Base-by-base conservation (phyloP, 2,888 invertebrate genomes). In the Stegana nigrithorax region DNA sequence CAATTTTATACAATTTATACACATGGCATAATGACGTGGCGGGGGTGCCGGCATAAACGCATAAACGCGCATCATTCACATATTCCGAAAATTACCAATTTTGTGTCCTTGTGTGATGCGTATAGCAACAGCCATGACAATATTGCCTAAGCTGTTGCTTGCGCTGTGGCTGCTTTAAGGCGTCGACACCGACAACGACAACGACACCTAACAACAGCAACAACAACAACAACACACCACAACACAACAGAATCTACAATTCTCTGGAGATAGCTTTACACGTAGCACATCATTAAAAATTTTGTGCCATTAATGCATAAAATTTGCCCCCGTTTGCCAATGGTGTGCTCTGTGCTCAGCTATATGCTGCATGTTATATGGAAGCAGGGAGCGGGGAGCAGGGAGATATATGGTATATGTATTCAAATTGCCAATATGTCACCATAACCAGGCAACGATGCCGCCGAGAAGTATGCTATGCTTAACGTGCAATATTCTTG, bases 241-340 rank as follows among this genome's bases (percentile, higher is more conserved):
- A n/a, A n/a, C n/a, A n/a, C n/a, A n/a, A n/a, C n/a, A n/a, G n/a
- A n/a, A n/a, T n/a, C n/a, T n/a, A n/a, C n/a, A 51, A 75, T 77
- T 77, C 80, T 79, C 80, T 72, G 73, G 75, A 76, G 75, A 76
- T 79, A 80, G 75, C 79, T 75, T 75, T 71, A 79, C 78, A 79
- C 75, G 80, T 79, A 79, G 76, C 72, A 78, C 78, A 75, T 80
- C 76, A 76, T 76, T 79, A 77, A 76, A 78, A 80, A 80, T 77
- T 75, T 75, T 67, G 70, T 79, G 69, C 67, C 76, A 80, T 77
- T 77, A 80, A 77, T 80, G 75, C 73, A 66, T 73, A 73, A 75
- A 51, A 62, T 55, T 55, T 39, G 42, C 45, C 21, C n/a, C n/a
- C n/a, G n/a, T n/a, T n/a, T n/a, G n/a, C n/a, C n/a, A n/a, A n/a